These are phyloP conservation scores for Leptothorax acervorum DNA, from an alignment of 2,888 invertebrate species.

Conservation along the genomic window DNA sequence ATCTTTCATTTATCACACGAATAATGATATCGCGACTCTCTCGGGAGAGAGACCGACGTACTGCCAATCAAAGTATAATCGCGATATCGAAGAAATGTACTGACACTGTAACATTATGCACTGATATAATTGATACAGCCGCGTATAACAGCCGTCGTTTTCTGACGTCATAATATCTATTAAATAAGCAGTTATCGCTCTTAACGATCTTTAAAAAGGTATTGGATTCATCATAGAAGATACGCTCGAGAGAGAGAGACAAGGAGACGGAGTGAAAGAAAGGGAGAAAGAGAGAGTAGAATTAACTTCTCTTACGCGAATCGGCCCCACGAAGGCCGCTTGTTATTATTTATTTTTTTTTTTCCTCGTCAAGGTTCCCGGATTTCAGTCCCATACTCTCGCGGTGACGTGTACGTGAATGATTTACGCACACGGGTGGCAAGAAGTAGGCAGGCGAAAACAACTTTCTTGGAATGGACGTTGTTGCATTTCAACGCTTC, in stretches of 20 bases:
- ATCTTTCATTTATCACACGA: constrained; percentile 46
- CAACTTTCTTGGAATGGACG: constrained; percentile 38
- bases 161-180: constrained; percentile 16
- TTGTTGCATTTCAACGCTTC: constrained; percentile 37
- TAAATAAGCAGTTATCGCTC: not conserved
- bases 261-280: not conserved
- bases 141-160: not conserved
- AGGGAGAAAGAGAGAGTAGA: constrained; percentile 21
- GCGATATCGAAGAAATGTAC: constrained; percentile 2
- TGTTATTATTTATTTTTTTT: constrained; percentile 74
- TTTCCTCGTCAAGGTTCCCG: constrained; percentile 71
- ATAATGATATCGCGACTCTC: constrained; percentile 35
- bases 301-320: constrained; percentile 68
- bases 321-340: constrained; percentile 66
- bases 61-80: constrained; percentile 21
- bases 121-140: constrained; percentile 14
- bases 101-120: constrained; percentile 9
- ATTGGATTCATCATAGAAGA: constrained; percentile 6
- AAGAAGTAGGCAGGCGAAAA: constrained; percentile 44
- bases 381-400: constrained; percentile 54
- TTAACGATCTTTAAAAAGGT: not conserved
- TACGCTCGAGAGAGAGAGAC: not conserved
- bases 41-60: constrained; percentile 28
- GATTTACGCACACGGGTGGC: constrained; percentile 37
- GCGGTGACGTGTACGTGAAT: constrained; percentile 25